Evolutionary conservation across 2,888 invertebrate genomes (phyloP).

Genomic region (Tenthredo notha): DNA sequence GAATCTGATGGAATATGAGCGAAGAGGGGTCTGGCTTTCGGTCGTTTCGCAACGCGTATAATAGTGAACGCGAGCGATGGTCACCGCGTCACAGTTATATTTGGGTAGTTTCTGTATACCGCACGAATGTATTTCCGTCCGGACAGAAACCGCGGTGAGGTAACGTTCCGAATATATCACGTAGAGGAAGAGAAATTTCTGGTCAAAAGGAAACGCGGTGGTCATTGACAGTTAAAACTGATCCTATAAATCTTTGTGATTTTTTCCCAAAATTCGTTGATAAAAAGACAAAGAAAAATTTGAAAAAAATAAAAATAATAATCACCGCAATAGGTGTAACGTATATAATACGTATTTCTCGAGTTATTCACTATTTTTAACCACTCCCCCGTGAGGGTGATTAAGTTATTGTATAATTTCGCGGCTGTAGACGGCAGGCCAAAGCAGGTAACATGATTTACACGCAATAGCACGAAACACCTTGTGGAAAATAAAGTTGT

Average conservation of each 20-base stretch:
- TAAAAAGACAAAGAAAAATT: neutral
- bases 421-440: slow-evolving; percentile 36
- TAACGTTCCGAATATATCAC: slow-evolving; percentile 30
- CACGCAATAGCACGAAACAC: slow-evolving; percentile 47
- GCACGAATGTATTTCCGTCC: slow-evolving; percentile 46
- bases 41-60: neutral
- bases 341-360: neutral
- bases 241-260: neutral
- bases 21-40: neutral
- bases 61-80: neutral
- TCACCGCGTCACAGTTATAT: slow-evolving; percentile 47
- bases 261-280: neutral
- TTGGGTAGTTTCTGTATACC: slow-evolving; percentile 35
- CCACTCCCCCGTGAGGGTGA: slow-evolving; percentile 12
- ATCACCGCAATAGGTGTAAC: neutral
- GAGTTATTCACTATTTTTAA: neutral
- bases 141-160: neutral
- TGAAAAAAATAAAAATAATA: neutral
- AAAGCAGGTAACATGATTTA: slow-evolving; percentile 44
- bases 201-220: slow-evolving; percentile 15
- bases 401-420: slow-evolving; percentile 48
- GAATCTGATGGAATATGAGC: neutral
- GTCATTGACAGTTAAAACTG: slow-evolving; percentile 7
- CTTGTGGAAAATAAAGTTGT: slow-evolving; percentile 47
- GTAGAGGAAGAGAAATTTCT: slow-evolving; percentile 16